These are phyloP conservation scores for Pristionchus japonicus DNA, from an alignment of 2,888 invertebrate genomes.

Conservation along the genomic window DNA sequence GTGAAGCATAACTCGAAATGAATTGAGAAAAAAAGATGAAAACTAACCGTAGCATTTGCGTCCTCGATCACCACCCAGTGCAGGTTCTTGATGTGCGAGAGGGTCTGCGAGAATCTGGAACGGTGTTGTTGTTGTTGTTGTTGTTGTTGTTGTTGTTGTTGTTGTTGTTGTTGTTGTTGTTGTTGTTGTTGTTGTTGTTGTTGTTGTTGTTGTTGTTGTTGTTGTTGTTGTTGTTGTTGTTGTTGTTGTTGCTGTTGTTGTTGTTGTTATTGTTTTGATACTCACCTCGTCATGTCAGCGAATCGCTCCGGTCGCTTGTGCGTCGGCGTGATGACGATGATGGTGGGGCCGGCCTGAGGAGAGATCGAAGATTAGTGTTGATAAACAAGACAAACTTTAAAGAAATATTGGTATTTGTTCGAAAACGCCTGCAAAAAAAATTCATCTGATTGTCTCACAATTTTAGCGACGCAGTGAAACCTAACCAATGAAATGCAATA, in stretches of 20 bases:
- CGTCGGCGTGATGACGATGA: conserved; percentile 65
- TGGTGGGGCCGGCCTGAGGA: conserved; percentile 28
- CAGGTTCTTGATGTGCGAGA: conserved; percentile 61
- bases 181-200: neutral
- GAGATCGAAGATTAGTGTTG: neutral
- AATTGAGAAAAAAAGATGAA: neutral
- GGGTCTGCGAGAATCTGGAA: conserved; percentile 64
- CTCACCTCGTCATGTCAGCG: conserved; percentile 69
- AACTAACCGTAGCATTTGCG: conserved; percentile 53
- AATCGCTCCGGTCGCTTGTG: conserved; percentile 64
- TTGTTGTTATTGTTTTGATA: neutral
- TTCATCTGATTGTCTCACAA: no score
- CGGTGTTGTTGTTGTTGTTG: neutral
- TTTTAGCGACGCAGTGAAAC: neutral
- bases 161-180: neutral
- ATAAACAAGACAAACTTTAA: no score
- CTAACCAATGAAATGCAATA: neutral
- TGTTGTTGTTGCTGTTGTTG: neutral
- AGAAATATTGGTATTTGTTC: neutral
- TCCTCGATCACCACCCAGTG: conserved; percentile 70
- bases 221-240: neutral
- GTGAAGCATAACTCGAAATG: neutral
- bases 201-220: neutral
- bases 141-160: neutral
- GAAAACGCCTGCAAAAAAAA: no score